These are phyloP conservation scores for Cristatella mucedo DNA, from an alignment of 2,888 invertebrate species.

Conservation along the genomic window DNA sequence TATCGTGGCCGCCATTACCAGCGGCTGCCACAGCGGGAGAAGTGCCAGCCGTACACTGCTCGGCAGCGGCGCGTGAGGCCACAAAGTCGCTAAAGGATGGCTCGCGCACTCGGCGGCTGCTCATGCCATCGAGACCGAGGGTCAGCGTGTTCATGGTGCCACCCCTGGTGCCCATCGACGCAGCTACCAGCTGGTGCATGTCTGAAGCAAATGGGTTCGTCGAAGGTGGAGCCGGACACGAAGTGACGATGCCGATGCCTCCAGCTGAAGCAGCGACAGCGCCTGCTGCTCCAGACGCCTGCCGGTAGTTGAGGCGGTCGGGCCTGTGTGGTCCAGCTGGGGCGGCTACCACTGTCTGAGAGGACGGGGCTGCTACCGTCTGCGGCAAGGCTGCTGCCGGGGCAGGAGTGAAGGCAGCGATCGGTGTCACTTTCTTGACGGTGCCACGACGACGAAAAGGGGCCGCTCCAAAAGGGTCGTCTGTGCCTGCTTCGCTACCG, in stretches of 20 bases:
- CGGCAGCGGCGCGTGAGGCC: not conserved
- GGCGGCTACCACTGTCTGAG: too few relatives aligned
- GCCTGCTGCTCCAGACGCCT: too few relatives aligned
- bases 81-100: slow-evolving; percentile 2
- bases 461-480: not conserved
- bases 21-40: not conserved
- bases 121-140: too few relatives aligned
- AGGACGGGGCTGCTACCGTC: too few relatives aligned
- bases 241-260: too few relatives aligned
- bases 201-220: slow-evolving; percentile 1
- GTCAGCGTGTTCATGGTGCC: too few relatives aligned
- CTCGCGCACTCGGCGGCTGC: not conserved
- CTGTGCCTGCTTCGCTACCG: slow-evolving; percentile 1
- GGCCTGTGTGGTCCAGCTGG: too few relatives aligned
- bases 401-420: not conserved
- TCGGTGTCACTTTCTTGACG: not conserved
- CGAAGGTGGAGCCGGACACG: not conserved
- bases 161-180: too few relatives aligned
- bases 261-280: too few relatives aligned
- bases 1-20: too few relatives aligned
- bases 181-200: too few relatives aligned
- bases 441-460: not conserved
- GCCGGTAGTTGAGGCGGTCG: too few relatives aligned
- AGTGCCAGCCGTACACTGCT: not conserved
- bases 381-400: not conserved